A percentile compares a stretch with the other conserved stretches of the same genome.
Conservation (phyloP, 2,888 invertebrate species). For the Gonocerus acuteangulatus region DNA sequence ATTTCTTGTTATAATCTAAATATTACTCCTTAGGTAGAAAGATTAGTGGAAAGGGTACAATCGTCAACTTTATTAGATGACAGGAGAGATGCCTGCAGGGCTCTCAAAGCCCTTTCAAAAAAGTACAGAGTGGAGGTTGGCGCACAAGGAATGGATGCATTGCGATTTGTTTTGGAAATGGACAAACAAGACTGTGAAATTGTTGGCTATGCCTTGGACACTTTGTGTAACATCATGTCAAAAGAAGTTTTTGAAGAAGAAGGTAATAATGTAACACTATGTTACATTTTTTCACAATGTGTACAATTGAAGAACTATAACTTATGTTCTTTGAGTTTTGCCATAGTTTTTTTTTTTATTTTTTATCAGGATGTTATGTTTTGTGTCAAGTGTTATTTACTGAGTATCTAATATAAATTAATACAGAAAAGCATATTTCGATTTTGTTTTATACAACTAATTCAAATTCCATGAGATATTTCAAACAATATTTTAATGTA, state of each 20-base stretch:
- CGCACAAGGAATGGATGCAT: slow-evolving; percentile 78
- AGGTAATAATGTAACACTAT: too few species aligned
- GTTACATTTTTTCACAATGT: too few species aligned
- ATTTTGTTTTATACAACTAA: too few species aligned
- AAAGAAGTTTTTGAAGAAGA: slow-evolving; percentile 75
- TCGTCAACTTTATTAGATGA: slow-evolving; percentile 91
- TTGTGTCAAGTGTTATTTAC: too few species aligned
- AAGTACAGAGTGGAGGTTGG: slow-evolving; percentile 95
- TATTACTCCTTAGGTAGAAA: slow-evolving; percentile 63
- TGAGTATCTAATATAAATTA: too few species aligned
- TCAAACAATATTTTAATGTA: too few species aligned
- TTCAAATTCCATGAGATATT: too few species aligned
- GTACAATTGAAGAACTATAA: too few species aligned
- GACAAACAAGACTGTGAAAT: slow-evolving; percentile 89
- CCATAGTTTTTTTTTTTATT: too few species aligned
- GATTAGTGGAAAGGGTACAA: slow-evolving; percentile 83
- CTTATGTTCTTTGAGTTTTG: too few species aligned
- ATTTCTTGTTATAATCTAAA: not conserved
- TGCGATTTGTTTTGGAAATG: slow-evolving; percentile 69
- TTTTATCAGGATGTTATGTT: too few species aligned
- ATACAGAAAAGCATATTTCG: too few species aligned
- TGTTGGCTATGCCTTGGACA: slow-evolving; percentile 82
- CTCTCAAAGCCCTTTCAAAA: slow-evolving; percentile 80
- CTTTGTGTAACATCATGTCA: slow-evolving; percentile 82
- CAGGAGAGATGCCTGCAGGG: slow-evolving; percentile 90